phyloP scores from a whole-genome alignment of 2,888 invertebrate species.

The Aspidiotus destructor region DNA sequence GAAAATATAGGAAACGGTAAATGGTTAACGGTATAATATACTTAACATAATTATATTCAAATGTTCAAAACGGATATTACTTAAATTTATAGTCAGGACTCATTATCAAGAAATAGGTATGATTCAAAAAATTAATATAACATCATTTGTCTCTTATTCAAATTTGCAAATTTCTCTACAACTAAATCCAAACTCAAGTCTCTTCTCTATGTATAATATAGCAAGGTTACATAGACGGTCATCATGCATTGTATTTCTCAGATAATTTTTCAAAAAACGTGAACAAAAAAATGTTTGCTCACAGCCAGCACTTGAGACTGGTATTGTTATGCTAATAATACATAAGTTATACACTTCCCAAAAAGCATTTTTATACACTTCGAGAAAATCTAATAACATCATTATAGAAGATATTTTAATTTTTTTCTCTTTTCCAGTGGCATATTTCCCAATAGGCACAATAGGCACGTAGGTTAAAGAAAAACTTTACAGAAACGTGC shows the following conservation, averaged over 20 bases:
- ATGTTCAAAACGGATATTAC: too few species aligned
- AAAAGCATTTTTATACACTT: constrained; percentile 12
- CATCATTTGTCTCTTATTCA: not conserved
- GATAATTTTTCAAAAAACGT: not conserved
- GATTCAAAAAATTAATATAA: constrained; percentile 5
- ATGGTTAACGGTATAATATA: too few species aligned
- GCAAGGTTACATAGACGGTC: not conserved
- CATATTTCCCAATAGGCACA: too few species aligned
- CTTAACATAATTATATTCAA: too few species aligned
- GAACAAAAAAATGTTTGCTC: not conserved
- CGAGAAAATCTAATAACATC: constrained; percentile 10
- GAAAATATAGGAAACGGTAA: too few species aligned
- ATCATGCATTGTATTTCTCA: not conserved
- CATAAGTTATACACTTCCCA: not conserved
- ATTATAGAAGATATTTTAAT: not conserved
- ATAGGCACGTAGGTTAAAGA: too few species aligned
- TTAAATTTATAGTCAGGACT: too few species aligned
- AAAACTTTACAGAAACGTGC: too few species aligned
- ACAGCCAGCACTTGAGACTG: not conserved
- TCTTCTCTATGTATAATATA: not conserved
- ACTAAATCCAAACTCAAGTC: not conserved
- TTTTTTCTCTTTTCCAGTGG: constrained; percentile 5
- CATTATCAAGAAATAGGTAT: too few species aligned
- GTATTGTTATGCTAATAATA: not conserved
- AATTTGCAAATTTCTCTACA: not conserved